Conservation (phyloP, 2,888 invertebrate genomes). For the Limnephilus lunatus region DNA sequence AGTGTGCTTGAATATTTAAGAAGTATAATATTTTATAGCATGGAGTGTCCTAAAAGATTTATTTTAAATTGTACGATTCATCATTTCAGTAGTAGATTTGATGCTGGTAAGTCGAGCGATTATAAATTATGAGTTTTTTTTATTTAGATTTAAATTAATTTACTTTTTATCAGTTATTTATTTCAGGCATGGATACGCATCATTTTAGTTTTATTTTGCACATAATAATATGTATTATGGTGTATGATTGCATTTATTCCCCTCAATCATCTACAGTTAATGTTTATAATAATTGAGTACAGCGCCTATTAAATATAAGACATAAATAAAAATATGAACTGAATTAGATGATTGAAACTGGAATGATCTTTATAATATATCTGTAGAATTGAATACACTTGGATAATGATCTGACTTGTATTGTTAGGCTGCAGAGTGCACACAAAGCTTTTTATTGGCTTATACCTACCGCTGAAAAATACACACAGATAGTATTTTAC, state of each 20-base stretch:
- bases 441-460: slow-evolving; percentile 37
- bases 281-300: not conserved
- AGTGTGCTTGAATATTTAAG: slow-evolving; percentile 55
- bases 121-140: not conserved
- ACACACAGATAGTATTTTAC: not conserved
- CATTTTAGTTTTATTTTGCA: slow-evolving; percentile 19
- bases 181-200: slow-evolving; percentile 29
- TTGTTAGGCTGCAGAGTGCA: slow-evolving; percentile 36
- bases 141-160: not conserved
- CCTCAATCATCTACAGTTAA: slow-evolving; percentile 28
- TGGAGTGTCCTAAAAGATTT: slow-evolving; percentile 34
- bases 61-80: not conserved
- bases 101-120: not conserved
- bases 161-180: not conserved
- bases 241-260: slow-evolving; percentile 27
- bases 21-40: slow-evolving; percentile 55
- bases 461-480: slow-evolving; percentile 26
- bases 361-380: slow-evolving; percentile 3
- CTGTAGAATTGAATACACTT: slow-evolving; percentile 29
- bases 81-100: slow-evolving; percentile 18
- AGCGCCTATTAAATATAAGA: not conserved
- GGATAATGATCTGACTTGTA: not conserved
- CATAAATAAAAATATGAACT: not conserved
- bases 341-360: slow-evolving; percentile 15
- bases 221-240: slow-evolving; percentile 36